phyloP scores from a whole-genome alignment of 2,888 invertebrate species.

The Baronia brevicornis region DNA sequence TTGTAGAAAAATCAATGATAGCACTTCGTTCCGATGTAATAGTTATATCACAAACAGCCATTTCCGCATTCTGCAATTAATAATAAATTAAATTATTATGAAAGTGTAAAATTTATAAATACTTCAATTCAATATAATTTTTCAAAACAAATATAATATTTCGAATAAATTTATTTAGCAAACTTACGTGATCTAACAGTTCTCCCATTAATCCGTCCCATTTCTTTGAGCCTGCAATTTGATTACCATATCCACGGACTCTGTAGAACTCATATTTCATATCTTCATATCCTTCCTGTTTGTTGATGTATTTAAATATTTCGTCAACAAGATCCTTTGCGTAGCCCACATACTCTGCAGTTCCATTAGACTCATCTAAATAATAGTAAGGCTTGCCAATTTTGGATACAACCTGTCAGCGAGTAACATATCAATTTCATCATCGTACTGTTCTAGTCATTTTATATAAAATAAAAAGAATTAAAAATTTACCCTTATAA shows the following conservation, averaged over 20 bases:
- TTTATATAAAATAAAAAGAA: slow-evolving; percentile 1
- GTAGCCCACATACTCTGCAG: slow-evolving; percentile 82
- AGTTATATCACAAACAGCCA: slow-evolving; percentile 95
- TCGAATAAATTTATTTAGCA: not conserved
- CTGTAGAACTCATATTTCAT: slow-evolving; percentile 79
- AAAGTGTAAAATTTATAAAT: not conserved
- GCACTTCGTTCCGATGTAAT: slow-evolving; percentile 92
- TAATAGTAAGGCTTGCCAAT: slow-evolving; percentile 47
- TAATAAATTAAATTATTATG: slow-evolving; percentile 18
- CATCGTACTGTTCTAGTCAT: not conserved
- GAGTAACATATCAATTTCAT: slow-evolving; percentile 1
- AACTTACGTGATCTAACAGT: slow-evolving; percentile 81
- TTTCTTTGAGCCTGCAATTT: slow-evolving; percentile 78
- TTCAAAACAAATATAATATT: not conserved
- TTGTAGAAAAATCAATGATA: slow-evolving; percentile 94
- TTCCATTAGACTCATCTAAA: slow-evolving; percentile 30
- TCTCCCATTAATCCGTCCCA: slow-evolving; percentile 87
- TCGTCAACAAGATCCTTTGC: slow-evolving; percentile 89
- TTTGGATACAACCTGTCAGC: slow-evolving; percentile 77
- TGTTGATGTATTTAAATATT: slow-evolving; percentile 70
- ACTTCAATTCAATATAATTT: not conserved
- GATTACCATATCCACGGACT: slow-evolving; percentile 77
- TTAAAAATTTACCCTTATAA: slow-evolving; percentile 71
- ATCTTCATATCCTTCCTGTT: slow-evolving; percentile 36
- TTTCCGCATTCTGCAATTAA: slow-evolving; percentile 89